Conservation (phyloP, 2,113 vertebrate genomes). For the Pseudopipra pipra region DNA sequence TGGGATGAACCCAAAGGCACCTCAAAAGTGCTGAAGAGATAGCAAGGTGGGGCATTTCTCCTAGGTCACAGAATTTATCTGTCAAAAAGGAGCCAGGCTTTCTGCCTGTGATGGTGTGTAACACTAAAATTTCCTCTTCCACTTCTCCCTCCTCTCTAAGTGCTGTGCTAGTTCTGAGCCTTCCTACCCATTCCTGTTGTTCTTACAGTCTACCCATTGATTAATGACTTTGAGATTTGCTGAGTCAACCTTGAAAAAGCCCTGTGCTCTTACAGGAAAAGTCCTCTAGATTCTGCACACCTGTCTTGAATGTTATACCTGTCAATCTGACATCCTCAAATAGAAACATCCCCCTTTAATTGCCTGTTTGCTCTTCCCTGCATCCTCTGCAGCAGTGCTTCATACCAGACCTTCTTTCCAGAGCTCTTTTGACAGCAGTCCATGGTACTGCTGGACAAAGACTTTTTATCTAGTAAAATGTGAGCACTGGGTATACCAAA, state of each 20-base stretch:
- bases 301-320: not conserved
- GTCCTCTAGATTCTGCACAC: not conserved
- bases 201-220: not conserved
- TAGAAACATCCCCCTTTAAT: not conserved
- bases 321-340: not conserved
- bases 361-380: not conserved
- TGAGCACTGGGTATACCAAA: not conserved
- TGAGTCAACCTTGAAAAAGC: not conserved
- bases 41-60: not conserved
- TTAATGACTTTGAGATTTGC: not conserved
- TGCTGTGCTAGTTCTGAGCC: not conserved
- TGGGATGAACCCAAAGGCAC: not conserved
- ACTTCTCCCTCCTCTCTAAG: not conserved
- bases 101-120: not conserved
- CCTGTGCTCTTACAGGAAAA: not conserved
- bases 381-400: not conserved
- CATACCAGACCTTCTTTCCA: not conserved
- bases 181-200: not conserved
- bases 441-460: not conserved
- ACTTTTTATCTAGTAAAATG: not conserved
- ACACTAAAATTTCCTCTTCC: not conserved
- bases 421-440: not conserved
- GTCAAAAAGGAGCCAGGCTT: not conserved
- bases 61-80: not conserved
- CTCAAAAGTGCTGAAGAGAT: not conserved